Base-by-base conservation (phyloP, 2,113 vertebrate species). In the Phalacrocorax pelagicus region DNA sequence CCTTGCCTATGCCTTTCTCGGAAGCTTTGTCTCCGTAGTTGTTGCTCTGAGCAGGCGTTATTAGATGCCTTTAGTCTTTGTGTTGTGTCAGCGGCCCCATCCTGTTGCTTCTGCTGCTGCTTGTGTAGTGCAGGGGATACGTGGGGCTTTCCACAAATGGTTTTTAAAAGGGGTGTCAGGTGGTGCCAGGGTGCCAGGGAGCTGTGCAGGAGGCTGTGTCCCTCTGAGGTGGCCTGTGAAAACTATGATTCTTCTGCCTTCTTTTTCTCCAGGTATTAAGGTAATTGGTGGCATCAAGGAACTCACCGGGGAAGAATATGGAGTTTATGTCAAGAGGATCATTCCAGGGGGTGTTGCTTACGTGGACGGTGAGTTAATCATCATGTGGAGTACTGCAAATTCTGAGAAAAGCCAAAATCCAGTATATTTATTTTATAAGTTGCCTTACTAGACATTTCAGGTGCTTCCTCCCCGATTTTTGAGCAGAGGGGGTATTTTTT, bases 281-380 rank as follows among this genome's bases (percentile, higher is more conserved):
- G 99, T 99, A 27, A 99, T 99, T 0, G 99, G 99, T 36, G 99
- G 99, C 72, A 98, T 99, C 88, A 99, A 99, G 94, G 99, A 99
- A 79, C 87, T 95, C 44, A 98, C 98, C 1, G 98, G 98, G 67
- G 99, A 99, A 15, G 99, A 99, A 89, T 99, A 98, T 74, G 99
- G 99, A 46, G 99, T 99, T 92, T 99, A 99, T 24, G 99, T 99
- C 82, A 99, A 99, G 95, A 98, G 99, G 92, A 98, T 99, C 96
- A 98, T 99, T 90, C 98, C 99, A 15, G 99, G 99, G 47, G 99
- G 99, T 63, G 97, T 99, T 92, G 99, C 99, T 89, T 97, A 98
- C 2, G 97, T 79, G 23, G 99, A 99, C 0, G 99, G 99, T 99
- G 94, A 95, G 97, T 94, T 66, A 30, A 51, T 17, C 18, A 0